Percentiles rank a stretch among this genome's conserved stretches.
Conservation (phyloP, 2,797 vertebrate species). For the Clarias pachynema region DNA sequence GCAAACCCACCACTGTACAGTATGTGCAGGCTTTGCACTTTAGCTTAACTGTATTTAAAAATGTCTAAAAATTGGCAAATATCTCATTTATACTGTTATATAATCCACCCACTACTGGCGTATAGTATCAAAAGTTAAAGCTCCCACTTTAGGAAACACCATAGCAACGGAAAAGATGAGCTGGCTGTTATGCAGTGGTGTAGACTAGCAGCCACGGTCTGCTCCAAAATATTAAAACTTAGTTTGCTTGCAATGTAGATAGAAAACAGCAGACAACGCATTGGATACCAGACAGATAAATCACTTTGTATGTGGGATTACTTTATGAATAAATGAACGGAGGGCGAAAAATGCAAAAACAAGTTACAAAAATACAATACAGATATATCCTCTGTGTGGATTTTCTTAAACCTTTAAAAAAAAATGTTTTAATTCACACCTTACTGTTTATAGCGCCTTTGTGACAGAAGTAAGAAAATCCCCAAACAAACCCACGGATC, state of each 20-base stretch:
- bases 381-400: slow-evolving; percentile 57
- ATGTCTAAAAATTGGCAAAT: slow-evolving; percentile 4
- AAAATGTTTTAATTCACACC: slow-evolving; percentile 52
- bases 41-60: neutral
- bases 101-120: slow-evolving; percentile 10
- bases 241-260: neutral
- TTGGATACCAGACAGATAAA: neutral
- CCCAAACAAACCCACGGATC: neutral
- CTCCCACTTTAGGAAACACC: neutral
- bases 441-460: slow-evolving; percentile 27
- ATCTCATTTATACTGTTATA: slow-evolving; percentile 18
- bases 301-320: neutral
- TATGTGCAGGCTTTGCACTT: neutral
- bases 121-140: slow-evolving; percentile 27
- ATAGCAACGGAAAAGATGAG: slow-evolving; percentile 19
- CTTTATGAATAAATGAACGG: neutral
- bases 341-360: neutral
- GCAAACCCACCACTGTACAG: neutral
- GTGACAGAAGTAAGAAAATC: slow-evolving; percentile 18
- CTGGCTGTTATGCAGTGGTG: slow-evolving; percentile 3
- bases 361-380: neutral
- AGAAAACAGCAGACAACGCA: neutral
- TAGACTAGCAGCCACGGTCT: neutral
- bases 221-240: neutral
- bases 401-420: slow-evolving; percentile 26